Evolutionary conservation across 2,888 invertebrate genomes (phyloP), one percentile per base, ranked within the genome.

Genomic region (Heliconius sara): DNA sequence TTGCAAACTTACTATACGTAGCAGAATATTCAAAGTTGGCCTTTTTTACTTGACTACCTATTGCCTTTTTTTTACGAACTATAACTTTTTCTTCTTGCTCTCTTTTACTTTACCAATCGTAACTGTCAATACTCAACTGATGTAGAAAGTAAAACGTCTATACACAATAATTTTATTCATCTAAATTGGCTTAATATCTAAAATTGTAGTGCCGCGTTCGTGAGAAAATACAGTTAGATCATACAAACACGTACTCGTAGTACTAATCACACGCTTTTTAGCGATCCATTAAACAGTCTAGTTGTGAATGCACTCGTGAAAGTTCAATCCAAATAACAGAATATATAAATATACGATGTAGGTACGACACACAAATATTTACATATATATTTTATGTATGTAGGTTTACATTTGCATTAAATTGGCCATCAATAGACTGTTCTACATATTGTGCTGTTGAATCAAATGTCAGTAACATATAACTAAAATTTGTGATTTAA

Each of bases 361-460:
- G 9, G 72, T 73, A 60, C 12, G 71, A 39, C 34, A 73, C 57
- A 72, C 43, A 39, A 65, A 73, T n/a, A 66, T 9, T 43, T 30
- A 43, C 25, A n/a, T 68, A 39, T 34, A 2, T 25, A 13, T 13
- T n/a, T 25, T n/a, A 43, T 43, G 63, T 79, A 52, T 66, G 77
- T 79, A 73, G 65, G 65, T 39, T 76, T 65, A 63, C 57, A 76
- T 81, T 79, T 88, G 88, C 88, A 91, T 91, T 88, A 90, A 92
- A 92, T 92, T 91, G 89, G 84, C 86, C 89, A 39, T 39, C 34
- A 39, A 87, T 89, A 87, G 90, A 88, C 89, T 88, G 89, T 90
- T 91, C 89, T 83, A 88, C 87, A 87, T 89, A 86, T 43, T 43
- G 43, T 25, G 70, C 9, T 43, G 25, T 43, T 25, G n/a, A 43